Evolutionary conservation across 2,888 invertebrate genomes (phyloP).

Genomic region (Lasioglossum zephyrum): DNA sequence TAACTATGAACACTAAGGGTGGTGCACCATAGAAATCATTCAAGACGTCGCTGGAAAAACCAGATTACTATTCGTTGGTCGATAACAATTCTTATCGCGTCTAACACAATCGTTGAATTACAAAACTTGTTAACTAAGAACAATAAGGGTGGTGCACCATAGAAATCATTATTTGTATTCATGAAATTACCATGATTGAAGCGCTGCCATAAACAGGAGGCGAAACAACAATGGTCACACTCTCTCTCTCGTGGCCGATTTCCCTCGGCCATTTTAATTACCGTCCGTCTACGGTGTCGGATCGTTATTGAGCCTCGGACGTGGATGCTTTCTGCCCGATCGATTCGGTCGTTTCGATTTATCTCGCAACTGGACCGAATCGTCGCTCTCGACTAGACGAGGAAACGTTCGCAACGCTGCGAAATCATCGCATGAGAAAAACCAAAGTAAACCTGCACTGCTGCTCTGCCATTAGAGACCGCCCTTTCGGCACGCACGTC

Average conservation of each 20-base stretch:
- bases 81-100: background rate
- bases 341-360: slow-evolving; percentile 59
- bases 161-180: background rate
- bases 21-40: background rate
- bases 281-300: background rate
- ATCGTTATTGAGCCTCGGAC: slow-evolving; percentile 22
- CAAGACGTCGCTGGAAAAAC: background rate
- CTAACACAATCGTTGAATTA: background rate
- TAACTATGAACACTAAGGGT: background rate
- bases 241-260: background rate
- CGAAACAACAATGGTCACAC: background rate
- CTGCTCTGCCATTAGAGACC: slow-evolving; percentile 47
- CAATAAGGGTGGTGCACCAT: background rate
- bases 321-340: slow-evolving; percentile 27
- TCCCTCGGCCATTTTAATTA: slow-evolving; percentile 5
- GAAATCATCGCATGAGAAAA: slow-evolving; percentile 51
- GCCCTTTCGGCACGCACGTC: slow-evolving; percentile 61
- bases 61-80: background rate
- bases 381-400: slow-evolving; percentile 57
- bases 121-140: background rate
- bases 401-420: slow-evolving; percentile 63
- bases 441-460: slow-evolving; percentile 16
- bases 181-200: background rate
- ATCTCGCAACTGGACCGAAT: slow-evolving; percentile 71
- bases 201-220: too few relatives aligned